phyloP scores from a whole-genome alignment of 92 coral and sea anemone species.

The Zoanthus sansibaricus region DNA sequence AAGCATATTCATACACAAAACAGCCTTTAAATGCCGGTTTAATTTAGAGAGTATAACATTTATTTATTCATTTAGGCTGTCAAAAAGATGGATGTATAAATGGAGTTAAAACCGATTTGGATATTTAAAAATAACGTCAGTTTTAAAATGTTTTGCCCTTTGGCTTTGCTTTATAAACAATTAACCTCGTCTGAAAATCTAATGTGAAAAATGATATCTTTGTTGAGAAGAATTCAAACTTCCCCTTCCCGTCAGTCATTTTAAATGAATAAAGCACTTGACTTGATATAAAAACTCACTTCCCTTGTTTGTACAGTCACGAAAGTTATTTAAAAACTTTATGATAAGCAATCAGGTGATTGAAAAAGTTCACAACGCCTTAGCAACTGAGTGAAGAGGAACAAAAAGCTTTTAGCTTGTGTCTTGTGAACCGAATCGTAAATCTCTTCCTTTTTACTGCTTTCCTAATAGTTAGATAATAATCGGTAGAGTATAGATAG shows the following conservation, averaged over 20 bases:
- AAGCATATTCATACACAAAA: conserved; percentile 46
- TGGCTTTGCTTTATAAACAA: not conserved
- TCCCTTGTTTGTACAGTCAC: not conserved
- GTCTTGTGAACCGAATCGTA: no score
- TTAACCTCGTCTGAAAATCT: not conserved
- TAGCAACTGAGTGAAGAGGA: no score
- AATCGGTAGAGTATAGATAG: no score
- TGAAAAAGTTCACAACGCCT: not conserved
- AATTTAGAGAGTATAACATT: not conserved
- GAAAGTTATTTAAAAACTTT: not conserved
- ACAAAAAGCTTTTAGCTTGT: no score
- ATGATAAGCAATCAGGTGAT: not conserved
- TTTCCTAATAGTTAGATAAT: no score
- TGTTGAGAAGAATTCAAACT: not conserved
- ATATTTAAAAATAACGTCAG: not conserved
- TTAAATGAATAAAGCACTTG: not conserved
- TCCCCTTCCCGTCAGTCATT: not conserved
- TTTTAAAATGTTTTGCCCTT: not conserved
- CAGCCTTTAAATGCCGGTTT: conserved; percentile 52
- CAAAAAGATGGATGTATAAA: not conserved
- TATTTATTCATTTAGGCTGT: not conserved
- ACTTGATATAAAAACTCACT: not conserved
- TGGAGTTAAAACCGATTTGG: no score
- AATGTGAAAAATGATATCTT: not conserved
- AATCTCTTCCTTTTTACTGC: no score